phyloP scores from a whole-genome alignment of 2,888 invertebrate species.

The Falcaria lacertinaria region DNA sequence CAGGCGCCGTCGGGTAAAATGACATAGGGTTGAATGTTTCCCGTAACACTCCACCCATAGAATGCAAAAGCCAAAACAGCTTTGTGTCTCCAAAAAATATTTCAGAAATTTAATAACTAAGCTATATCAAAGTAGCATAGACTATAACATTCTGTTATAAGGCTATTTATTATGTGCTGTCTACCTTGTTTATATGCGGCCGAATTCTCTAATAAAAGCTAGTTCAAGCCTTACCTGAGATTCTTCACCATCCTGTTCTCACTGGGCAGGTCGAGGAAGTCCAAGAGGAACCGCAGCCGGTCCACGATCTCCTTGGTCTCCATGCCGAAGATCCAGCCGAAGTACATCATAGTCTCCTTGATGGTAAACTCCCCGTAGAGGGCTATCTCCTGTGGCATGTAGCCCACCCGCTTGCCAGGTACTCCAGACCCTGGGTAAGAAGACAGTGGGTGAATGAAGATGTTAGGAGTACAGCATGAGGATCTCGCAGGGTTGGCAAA shows the following conservation, averaged over 20 bases:
- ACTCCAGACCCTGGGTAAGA: slow-evolving; percentile 84
- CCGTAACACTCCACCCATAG: too few species aligned
- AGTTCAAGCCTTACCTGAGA: slow-evolving; percentile 49
- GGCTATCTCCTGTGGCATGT: slow-evolving; percentile 97
- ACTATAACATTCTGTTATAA: too few species aligned
- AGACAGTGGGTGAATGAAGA: neutral
- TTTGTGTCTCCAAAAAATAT: too few species aligned
- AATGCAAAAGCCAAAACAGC: too few species aligned
- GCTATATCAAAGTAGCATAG: too few species aligned
- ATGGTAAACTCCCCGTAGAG: slow-evolving; percentile 96
- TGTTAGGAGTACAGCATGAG: too few species aligned
- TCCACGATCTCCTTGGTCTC: slow-evolving; percentile 88
- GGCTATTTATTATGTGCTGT: too few species aligned
- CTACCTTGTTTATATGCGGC: too few species aligned
- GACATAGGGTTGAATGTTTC: too few species aligned
- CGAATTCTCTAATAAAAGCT: neutral
- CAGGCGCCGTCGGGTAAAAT: too few species aligned
- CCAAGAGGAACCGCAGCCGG: slow-evolving; percentile 90
- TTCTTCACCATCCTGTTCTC: slow-evolving; percentile 84
- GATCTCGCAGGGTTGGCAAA: too few species aligned
- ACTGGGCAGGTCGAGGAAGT: slow-evolving; percentile 94
- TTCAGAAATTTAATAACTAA: too few species aligned
- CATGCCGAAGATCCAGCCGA: slow-evolving; percentile 98
- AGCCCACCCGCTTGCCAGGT: slow-evolving; percentile 96
- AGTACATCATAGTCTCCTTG: slow-evolving; percentile 96